Conservation (phyloP, 2,113 vertebrate species). For the Ornithorhynchus anatinus region DNA sequence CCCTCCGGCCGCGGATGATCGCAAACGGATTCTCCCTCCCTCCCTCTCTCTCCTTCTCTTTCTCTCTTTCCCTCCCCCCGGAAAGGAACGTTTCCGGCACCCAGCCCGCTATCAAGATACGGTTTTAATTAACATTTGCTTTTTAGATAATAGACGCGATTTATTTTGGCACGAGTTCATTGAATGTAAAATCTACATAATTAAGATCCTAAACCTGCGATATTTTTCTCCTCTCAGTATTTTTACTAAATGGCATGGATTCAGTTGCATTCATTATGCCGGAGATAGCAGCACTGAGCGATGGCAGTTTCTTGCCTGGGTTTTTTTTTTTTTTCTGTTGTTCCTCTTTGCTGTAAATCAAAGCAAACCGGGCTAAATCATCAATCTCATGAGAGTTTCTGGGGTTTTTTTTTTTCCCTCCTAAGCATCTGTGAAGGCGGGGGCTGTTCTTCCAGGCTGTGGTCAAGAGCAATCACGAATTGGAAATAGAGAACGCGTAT, state of each 20-base stretch:
- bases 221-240: slow-evolving; percentile 62
- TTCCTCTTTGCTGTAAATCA: slow-evolving; percentile 37
- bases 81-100: slow-evolving; percentile 58
- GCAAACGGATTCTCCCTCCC: slow-evolving; percentile 40
- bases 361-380: background rate
- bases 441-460: background rate
- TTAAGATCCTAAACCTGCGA: slow-evolving; percentile 75
- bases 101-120: slow-evolving; percentile 68
- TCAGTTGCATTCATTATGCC: slow-evolving; percentile 56
- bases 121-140: slow-evolving; percentile 78
- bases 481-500: slow-evolving; percentile 24
- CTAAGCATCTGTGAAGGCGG: background rate
- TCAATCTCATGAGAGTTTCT: background rate
- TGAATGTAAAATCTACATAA: slow-evolving; percentile 74
- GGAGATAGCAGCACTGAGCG: slow-evolving; percentile 51
- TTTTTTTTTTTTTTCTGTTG: background rate
- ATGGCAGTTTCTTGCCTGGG: slow-evolving; percentile 42
- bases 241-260: slow-evolving; percentile 60
- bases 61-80: slow-evolving; percentile 64
- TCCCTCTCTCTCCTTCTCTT: slow-evolving; percentile 65
- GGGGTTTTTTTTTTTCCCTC: too few relatives aligned
- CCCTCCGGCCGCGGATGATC: slow-evolving; percentile 57
- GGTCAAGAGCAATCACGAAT: slow-evolving; percentile 12
- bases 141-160: slow-evolving; percentile 73
- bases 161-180: slow-evolving; percentile 75